These are phyloP conservation scores for Hydrolagus affinis DNA, from an alignment of 2,113 vertebrate genomes.

Conservation along the genomic window DNA sequence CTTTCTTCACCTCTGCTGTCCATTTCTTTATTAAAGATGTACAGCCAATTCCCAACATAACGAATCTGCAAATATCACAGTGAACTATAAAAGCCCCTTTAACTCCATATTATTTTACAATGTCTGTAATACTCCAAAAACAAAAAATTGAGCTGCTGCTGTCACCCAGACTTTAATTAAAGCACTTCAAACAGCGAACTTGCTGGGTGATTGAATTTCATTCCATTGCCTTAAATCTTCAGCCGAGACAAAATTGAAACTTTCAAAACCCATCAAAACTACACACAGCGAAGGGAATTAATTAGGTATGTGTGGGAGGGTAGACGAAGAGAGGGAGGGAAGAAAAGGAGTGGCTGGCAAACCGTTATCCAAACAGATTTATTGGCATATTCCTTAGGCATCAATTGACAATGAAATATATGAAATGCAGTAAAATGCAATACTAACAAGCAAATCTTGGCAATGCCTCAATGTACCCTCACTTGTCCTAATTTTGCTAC, in stretches of 20 bases:
- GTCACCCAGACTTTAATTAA: neutral
- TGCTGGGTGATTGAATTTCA: neutral
- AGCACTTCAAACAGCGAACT: neutral
- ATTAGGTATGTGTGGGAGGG: no score
- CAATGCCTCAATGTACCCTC: neutral
- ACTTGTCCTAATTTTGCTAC: neutral
- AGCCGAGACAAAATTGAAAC: neutral
- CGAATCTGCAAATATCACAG: neutral
- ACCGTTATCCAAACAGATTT: neutral
- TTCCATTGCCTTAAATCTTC: neutral
- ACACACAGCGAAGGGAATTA: neutral
- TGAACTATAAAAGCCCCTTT: neutral
- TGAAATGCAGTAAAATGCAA: neutral
- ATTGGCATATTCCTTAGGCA: neutral
- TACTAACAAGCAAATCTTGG: no score
- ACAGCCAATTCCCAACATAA: neutral
- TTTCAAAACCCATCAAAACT: neutral
- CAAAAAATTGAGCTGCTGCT: neutral
- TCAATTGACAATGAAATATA: neutral
- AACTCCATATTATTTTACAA: neutral
- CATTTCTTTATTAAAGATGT: no score
- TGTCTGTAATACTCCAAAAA: neutral
- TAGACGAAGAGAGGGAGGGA: neutral
- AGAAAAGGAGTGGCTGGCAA: neutral
- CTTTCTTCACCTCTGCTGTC: neutral